Evolutionary conservation across 2,888 invertebrate genomes (phyloP), one percentile per base, ranked within the genome.

Genomic region (Drosophila anceps): DNA sequence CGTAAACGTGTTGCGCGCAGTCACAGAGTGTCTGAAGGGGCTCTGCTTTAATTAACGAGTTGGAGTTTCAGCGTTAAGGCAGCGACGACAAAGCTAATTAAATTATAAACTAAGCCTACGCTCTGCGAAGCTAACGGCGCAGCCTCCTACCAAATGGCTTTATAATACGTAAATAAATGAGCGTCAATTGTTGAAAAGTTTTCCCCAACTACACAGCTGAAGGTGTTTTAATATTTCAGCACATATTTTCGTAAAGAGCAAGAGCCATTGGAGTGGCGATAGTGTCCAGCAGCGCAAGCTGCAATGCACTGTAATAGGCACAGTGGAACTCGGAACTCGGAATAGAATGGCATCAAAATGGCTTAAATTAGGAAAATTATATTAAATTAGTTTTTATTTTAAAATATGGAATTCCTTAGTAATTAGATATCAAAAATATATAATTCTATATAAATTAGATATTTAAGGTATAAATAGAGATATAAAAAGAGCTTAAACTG

Each of bases 101-200:
- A 84, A 84, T 84, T 84, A 84, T 84, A 81, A 84, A 71, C 71
- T 71, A 74, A 83, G 65, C 55, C 20, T 8, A 31, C 13, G 41
- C 55, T 43, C 20, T 10, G 54, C 60, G 50, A 41, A 33, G 35
- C 20, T 43, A 48, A 43, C n/a, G 2, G n/a, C 43, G 43, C 51
- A 33, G 20, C n/a, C 66, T 63, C 41, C 51, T 63, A 41, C 29
- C 20, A 64, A 61, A 64, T 65, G 60, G 61, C 79, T 79, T 69
- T 77, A 79, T 86, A 88, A 86, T 86, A 86, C 64, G 66, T 69
- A 65, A 73, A 86, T 88, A 76, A 84, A 83, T 81, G 76, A 69
- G 69, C 57, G 48, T 48, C 50, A 57, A 75, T 69, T 71, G 81
- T 67, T 55, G 59, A 68, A 68, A 68, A 59, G 9, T 44, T 37